Base-by-base conservation (phyloP, 2,797 vertebrate species). In the Myoxocephalus aenaeus region DNA sequence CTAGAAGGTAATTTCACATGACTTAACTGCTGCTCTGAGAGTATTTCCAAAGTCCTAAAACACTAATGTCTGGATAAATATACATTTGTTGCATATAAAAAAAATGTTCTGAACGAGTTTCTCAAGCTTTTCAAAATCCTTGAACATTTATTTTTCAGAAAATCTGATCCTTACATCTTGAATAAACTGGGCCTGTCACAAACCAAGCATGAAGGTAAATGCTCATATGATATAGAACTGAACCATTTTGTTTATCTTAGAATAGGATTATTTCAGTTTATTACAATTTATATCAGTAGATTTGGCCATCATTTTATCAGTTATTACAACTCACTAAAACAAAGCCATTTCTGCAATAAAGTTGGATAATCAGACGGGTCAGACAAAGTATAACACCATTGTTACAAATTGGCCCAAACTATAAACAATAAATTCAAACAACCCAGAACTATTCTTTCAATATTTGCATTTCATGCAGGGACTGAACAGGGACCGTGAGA, bases 401-500 rank as follows among this genome's bases (percentile, higher is more conserved):
- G 44, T 62, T 53, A 53, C 22, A 5, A 62, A 22, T 18, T 22
- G 51, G 63, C 1, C 22, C 62, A 27, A 70, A 46, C 25, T 56
- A 54, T 42, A 29, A 68, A 70, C 42, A 50, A 42, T 3, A 48
- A 34, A 5, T 15, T 71, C n/a, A 14, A 29, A 50, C 15, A 66
- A 70, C 56, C 8, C 18, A 48, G 20, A 63, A 53, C 14, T 58
- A 40, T 42, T 51, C 17, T 25, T 58, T 53, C 70, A 73, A 74
- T 65, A 72, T 74, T 75, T 78, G 53, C 70, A 76, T 84, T 83
- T 53, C 61, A n/a, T 61, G 32, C 18, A 32, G 64, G 65, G 44
- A 40, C n/a, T 32, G 9, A 58, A 58, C 11, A 18, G 58, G 27
- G 62, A 51, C 44, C 12, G 34, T 58, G 11, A 27, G 27, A 62